phyloP scores from a whole-genome alignment of 2,888 invertebrate species.

The Nephrotoma flavescens region DNA sequence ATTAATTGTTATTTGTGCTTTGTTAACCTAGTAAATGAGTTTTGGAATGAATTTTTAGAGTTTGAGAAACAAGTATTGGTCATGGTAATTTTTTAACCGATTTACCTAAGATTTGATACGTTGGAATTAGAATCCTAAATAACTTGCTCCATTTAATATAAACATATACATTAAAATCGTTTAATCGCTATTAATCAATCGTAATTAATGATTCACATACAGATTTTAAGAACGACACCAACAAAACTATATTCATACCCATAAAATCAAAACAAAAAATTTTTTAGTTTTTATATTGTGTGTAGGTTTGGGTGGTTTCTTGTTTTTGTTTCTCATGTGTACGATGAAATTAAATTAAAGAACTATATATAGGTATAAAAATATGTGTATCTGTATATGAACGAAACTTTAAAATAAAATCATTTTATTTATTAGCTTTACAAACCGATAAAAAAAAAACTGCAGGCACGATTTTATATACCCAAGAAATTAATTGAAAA shows the following conservation, averaged over 20 bases:
- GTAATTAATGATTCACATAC: background rate
- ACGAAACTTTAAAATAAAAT: background rate
- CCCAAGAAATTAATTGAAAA: background rate
- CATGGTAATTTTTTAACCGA: no score
- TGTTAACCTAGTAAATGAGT: no score
- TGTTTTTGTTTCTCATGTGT: background rate
- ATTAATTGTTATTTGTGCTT: no score
- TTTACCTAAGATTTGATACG: no score
- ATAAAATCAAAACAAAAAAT: background rate
- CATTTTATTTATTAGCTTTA: background rate
- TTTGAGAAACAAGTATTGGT: no score
- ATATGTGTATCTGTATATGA: background rate
- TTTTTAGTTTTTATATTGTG: background rate
- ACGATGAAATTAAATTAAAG: background rate
- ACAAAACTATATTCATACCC: background rate
- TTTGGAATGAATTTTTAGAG: no score
- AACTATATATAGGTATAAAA: background rate
- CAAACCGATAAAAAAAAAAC: background rate
- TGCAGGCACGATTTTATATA: background rate
- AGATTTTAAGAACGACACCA: background rate
- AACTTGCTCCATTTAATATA: no score
- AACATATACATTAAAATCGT: no score
- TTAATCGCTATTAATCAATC: background rate
- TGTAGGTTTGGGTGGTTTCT: background rate
- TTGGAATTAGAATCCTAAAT: no score